Base-by-base conservation (phyloP, 2,113 vertebrate species). In the Saccopteryx bilineata region DNA sequence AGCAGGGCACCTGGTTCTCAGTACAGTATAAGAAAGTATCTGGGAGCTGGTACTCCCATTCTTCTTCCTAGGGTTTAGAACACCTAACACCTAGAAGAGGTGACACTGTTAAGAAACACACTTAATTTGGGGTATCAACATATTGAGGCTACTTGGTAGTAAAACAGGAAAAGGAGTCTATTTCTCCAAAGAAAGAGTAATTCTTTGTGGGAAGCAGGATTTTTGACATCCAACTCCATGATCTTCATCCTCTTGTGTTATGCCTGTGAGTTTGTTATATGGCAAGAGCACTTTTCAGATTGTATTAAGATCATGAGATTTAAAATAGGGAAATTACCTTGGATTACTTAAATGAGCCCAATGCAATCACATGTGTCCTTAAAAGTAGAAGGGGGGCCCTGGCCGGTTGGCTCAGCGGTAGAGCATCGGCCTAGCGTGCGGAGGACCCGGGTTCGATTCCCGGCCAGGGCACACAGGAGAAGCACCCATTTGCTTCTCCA, bases 101-200 rank as follows among this genome's bases (percentile, higher is more conserved):
- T 86, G 17, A 85, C 48, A 96, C 12, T 81, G 58, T 24, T 72
- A 39, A 91, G 50, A 85, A 91, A 96, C 39, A 76, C 24, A 71
- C 14, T 93, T 90, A 74, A 18, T 58, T 48, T 88, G 28, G 1
- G 19, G 7, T 75, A 81, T 91, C 54, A 39, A 39, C 39, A 72
- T 56, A 93, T 65, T 94, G 68, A 87, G 15, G 61, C 26, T 84
- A 46, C 11, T 26, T 87, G 31, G 18, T 87, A 13, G 33, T 84
- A 5, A 18, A 79, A 79, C 84, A 87, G 66, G 26, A 13, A 66
- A 92, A 63, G 39, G 5, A 56, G 19, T 71, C 31, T 66, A 23
- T 81, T 71, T 82, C 8, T 95, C 48, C 52, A 88, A 23, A 84
- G 63, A 69, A 96, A 86, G 13, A 58, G 21, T 88, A 93, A 91